Base-by-base conservation (phyloP, 2,113 vertebrate genomes). In the Periophthalmodon schlosseri region DNA sequence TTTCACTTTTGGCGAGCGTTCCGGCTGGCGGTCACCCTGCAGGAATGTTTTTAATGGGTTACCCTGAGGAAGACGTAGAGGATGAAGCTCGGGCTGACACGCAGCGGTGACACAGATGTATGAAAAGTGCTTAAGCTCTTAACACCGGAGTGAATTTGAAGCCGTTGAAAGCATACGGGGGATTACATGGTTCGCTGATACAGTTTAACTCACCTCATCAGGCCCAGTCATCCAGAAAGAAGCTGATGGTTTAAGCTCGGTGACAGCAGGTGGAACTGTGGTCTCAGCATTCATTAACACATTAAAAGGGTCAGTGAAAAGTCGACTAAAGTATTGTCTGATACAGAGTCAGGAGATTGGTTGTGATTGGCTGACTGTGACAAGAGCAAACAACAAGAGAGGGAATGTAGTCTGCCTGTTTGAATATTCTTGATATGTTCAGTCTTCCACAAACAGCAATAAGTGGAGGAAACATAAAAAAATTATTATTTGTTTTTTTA, bases 31-130 rank as follows among this genome's bases (percentile, higher is more conserved):
- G 78, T 77, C 56, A 71, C 66, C 80, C 81, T 75, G 76, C 75
- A 84, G 84, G 89, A 84, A 79, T 74, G 72, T 60, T 69, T 72
- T 70, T 91, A 90, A 91, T 90, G 79, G 74, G 69, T 56, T 66
- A 84, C 77, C 61, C 60, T 28, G 68, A 66, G 74, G 75, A 85
- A 77, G 88, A 87, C 66, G 75, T 21, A 57, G 69, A 39, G 87
- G 74, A 84, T 78, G 69, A 82, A 87, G 58, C 56, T 73, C 64
- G 78, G 70, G 64, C 57, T 74, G 77, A 75, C 80, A 78, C 11
- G 66, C 49, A 1, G 72, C 34, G 65, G 64, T 54, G 60, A 34
- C 60, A 63, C 70, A 84, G 72, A 82, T 61, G 57, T 49, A 58
- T 74, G 64, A 83, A 81, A 85, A 82, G 69, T 21, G 70, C 71